Evolutionary conservation across 1,140 invertebrate genomes (phyloP).

Genomic region (silkworm (Bombyx mori)): DNA sequence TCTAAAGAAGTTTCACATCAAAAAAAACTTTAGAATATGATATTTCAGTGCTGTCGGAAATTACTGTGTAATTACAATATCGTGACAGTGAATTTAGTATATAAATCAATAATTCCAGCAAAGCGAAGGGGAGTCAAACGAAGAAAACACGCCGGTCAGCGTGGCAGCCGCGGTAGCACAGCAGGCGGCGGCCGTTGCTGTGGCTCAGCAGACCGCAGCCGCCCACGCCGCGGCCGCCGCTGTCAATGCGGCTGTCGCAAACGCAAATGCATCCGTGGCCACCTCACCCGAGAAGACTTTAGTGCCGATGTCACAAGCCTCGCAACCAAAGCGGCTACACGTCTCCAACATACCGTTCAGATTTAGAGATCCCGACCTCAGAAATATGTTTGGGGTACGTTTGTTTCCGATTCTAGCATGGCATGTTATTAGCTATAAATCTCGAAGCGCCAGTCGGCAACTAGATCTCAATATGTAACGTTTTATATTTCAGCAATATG

Average conservation of each 20-base stretch:
- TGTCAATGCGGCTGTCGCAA: slow-evolving; percentile 72
- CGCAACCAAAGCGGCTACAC: slow-evolving; percentile 88
- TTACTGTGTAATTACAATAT: no score
- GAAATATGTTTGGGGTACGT: slow-evolving; percentile 98
- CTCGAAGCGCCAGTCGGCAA: not conserved
- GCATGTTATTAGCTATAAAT: slow-evolving; percentile 11
- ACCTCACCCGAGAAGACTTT: slow-evolving; percentile 44
- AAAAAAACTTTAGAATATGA: no score
- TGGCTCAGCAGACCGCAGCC: slow-evolving; percentile 78
- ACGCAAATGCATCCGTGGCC: slow-evolving; percentile 72
- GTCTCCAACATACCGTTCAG: slow-evolving; percentile 99
- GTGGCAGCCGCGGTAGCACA: slow-evolving; percentile 45
- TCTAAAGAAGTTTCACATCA: no score
- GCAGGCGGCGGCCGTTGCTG: slow-evolving; percentile 67
- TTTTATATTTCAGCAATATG: slow-evolving; percentile 93
- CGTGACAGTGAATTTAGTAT: not conserved
- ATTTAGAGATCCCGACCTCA: slow-evolving; percentile 97
- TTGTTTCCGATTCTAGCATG: slow-evolving; percentile 23
- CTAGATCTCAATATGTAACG: slow-evolving; percentile 9
- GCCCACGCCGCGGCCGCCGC: slow-evolving; percentile 77
- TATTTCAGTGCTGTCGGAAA: no score
- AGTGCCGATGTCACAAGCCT: slow-evolving; percentile 60
- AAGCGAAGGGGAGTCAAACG: slow-evolving; percentile 55
- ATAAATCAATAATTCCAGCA: slow-evolving; percentile 39
- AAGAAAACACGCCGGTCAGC: slow-evolving; percentile 48